Base-by-base conservation (phyloP, 2,113 vertebrate genomes). In the Melospiza melodia region DNA sequence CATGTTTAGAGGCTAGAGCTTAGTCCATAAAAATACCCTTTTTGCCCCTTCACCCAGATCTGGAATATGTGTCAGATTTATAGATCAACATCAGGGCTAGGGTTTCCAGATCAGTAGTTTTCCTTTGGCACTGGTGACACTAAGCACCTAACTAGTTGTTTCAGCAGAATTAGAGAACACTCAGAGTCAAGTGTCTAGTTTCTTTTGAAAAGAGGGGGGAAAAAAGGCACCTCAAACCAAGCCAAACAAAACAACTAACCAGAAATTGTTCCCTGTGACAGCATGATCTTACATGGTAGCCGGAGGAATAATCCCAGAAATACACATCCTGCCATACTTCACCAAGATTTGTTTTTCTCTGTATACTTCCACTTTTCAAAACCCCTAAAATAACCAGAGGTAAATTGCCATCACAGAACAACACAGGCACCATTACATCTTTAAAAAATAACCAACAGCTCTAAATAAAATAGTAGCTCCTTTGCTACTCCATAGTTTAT, bases 401-500 rank as follows among this genome's bases (percentile, higher is more conserved):
- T 72, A 84, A 39, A 89, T 73, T 95, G 76, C 72, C 66, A 90
- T 86, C 84, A 94, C 66, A 97, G 84, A 95, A 93, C 46, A 72
- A 54, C 61, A 85, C 24, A 95, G 78, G 71, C 48, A 94, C 74
- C 20, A 89, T 69, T 57, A 78, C 3, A 62, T 41, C 46, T 96
- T 96, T 81, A 90, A 95, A 96, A 85, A 96, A 80, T 78, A 95
- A 73, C 48, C 17, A 78, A 88, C 28, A 84, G 68, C 33, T 93
- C 72, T 79, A 96, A 78, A 93, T 93, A 95, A 95, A 95, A 96
- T 86, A 82, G 44, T 46, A 93, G 82, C 84, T 95, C 95, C 88
- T 94, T 95, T 51, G 65, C 87, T 97, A 96, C 75, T 21, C 62
- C 82, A 82, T 73, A 87, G 84, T 94, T 90, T 85, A 89, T 77